Evolutionary conservation across 2,113 vertebrate species (phyloP).

Genomic region (Rattus rattus): DNA sequence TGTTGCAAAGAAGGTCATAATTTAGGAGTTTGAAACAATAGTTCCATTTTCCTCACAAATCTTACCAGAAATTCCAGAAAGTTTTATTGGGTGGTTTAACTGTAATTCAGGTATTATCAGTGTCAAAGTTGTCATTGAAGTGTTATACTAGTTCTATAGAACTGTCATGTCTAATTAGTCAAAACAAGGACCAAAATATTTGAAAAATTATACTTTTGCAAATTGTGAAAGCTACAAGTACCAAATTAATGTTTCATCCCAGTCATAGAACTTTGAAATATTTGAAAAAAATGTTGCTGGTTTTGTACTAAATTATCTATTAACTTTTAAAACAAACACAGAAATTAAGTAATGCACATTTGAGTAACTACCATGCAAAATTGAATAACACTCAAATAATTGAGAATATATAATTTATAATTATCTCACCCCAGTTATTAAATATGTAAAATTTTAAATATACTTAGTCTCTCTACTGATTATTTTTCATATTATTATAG

Average conservation of each 20-base stretch:
- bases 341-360: not conserved
- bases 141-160: not conserved
- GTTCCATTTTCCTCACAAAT: not conserved
- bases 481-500: not conserved
- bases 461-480: not conserved
- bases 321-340: not conserved
- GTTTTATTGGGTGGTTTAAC: not conserved
- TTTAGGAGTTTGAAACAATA: not conserved
- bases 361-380: not conserved
- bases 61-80: not conserved
- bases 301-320: not conserved
- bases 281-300: not conserved
- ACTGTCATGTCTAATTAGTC: not conserved
- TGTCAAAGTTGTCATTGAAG: not conserved
- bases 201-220: not conserved
- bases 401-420: not conserved
- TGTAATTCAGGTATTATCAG: not conserved
- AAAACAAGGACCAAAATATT: not conserved
- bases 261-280: not conserved
- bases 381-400: not conserved
- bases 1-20: not conserved
- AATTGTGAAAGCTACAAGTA: not conserved
- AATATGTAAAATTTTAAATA: not conserved
- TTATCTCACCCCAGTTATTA: not conserved
- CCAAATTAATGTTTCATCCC: not conserved